Evolutionary conservation across 2,888 invertebrate species (phyloP).

Genomic region (Spodoptera littoralis): DNA sequence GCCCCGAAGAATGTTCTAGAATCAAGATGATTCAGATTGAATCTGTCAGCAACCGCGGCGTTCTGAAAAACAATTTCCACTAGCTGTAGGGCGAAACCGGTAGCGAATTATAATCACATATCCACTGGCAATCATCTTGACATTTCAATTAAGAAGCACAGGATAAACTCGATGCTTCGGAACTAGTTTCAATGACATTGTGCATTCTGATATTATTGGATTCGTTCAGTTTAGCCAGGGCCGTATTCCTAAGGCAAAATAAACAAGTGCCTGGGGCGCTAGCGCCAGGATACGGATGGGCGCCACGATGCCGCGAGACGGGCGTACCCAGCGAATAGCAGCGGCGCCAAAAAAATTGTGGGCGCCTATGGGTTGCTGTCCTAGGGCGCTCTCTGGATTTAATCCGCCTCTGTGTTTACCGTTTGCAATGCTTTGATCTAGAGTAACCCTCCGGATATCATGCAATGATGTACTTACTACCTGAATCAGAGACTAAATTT

Average conservation of each 20-base stretch:
- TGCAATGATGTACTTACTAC: slow-evolving; percentile 33
- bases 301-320: too few relatives aligned
- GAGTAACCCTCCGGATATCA: slow-evolving; percentile 45
- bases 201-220: slow-evolving; percentile 52
- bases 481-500: slow-evolving; percentile 28
- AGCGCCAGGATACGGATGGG: too few relatives aligned
- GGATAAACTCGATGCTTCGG: slow-evolving; percentile 44
- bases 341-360: too few relatives aligned
- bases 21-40: slow-evolving; percentile 28
- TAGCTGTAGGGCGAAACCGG: slow-evolving; percentile 56
- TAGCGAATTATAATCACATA: slow-evolving; percentile 66
- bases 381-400: too few relatives aligned
- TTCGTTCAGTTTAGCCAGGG: slow-evolving; percentile 25
- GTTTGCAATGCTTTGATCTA: slow-evolving; percentile 48
- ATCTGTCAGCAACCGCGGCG: slow-evolving; percentile 25
- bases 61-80: slow-evolving; percentile 48
- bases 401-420: slow-evolving; percentile 23
- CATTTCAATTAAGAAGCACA: slow-evolving; percentile 66
- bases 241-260: too few relatives aligned
- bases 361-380: too few relatives aligned
- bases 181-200: slow-evolving; percentile 54
- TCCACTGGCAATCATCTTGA: slow-evolving; percentile 63
- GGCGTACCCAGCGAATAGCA: too few relatives aligned
- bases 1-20: background rate
- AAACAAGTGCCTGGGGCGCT: too few relatives aligned